Evolutionary conservation across 2,888 invertebrate species (phyloP).

Genomic region (Protula sp.): DNA sequence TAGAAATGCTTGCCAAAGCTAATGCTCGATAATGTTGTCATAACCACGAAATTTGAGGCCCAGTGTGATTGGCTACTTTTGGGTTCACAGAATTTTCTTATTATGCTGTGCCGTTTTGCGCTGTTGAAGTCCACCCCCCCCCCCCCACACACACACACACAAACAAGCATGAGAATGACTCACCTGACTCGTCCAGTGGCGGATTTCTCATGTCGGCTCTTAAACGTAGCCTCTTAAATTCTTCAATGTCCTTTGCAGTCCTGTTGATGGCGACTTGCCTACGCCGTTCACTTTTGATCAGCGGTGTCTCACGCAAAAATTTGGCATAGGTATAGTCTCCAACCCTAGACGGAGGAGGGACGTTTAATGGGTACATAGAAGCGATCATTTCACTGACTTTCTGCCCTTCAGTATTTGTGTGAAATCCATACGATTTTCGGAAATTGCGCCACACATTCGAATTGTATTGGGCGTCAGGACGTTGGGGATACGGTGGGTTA

Average conservation of each 20-base stretch:
- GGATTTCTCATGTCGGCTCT: conserved; percentile 47
- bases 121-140: too few relatives aligned
- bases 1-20: too few relatives aligned
- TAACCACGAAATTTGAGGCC: too few relatives aligned
- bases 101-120: too few relatives aligned
- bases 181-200: conserved; percentile 46
- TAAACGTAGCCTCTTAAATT: conserved; percentile 37
- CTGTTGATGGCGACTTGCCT: conserved; percentile 36
- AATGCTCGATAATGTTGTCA: too few relatives aligned
- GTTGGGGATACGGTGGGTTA: conserved; percentile 35
- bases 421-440: conserved; percentile 40
- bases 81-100: too few relatives aligned
- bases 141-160: too few relatives aligned
- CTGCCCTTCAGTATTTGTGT: conserved; percentile 32
- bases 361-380: conserved; percentile 49
- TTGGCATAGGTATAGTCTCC: conserved; percentile 47
- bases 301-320: conserved; percentile 41
- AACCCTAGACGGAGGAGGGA: conserved; percentile 46
- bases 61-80: too few relatives aligned
- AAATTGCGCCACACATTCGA: conserved; percentile 53
- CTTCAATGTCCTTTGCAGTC: conserved; percentile 35
- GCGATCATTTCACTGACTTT: conserved; percentile 47
- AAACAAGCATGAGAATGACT: too few relatives aligned
- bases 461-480: conserved; percentile 42
- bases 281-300: conserved; percentile 41